A percentile compares a stretch with the other conserved stretches of the same genome.
Evolutionary conservation across 2,113 vertebrate species (phyloP).

Genomic region (Sceloporus undulatus): DNA sequence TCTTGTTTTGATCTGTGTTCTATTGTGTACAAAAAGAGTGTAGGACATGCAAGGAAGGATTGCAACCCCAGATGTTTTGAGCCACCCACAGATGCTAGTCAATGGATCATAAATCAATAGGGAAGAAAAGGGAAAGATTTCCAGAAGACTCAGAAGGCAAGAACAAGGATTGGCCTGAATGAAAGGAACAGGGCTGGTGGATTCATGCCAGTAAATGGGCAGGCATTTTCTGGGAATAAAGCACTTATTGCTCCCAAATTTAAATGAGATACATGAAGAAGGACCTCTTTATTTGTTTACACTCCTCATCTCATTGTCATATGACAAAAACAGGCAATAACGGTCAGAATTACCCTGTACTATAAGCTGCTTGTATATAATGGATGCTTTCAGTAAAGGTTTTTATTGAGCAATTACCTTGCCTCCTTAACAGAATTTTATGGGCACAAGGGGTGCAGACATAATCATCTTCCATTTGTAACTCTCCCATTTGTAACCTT

Average conservation of each 20-base stretch:
- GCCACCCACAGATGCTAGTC: slow-evolving; percentile 69
- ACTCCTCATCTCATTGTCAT: slow-evolving; percentile 21
- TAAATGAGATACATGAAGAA: slow-evolving; percentile 53
- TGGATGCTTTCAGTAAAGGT: not conserved
- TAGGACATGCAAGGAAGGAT: slow-evolving; percentile 56
- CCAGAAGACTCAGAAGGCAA: slow-evolving; percentile 69
- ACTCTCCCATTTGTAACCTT: not conserved
- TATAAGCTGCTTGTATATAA: slow-evolving; percentile 29
- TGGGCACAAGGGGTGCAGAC: not conserved
- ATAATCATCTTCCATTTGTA: not conserved
- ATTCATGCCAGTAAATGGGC: slow-evolving; percentile 49
- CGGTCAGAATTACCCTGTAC: slow-evolving; percentile 40
- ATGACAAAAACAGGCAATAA: slow-evolving; percentile 22
- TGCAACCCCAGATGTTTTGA: slow-evolving; percentile 70
- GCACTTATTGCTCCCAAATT: slow-evolving; percentile 67
- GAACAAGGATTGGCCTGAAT: slow-evolving; percentile 54
- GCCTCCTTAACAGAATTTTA: not conserved
- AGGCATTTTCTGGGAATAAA: slow-evolving; percentile 50
- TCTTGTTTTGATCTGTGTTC: not conserved
- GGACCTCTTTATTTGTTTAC: slow-evolving; percentile 55
- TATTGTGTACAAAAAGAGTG: slow-evolving; percentile 38
- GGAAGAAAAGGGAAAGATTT: slow-evolving; percentile 66
- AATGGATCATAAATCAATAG: slow-evolving; percentile 74
- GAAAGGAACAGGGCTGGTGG: slow-evolving; percentile 70
- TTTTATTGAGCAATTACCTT: not conserved